phyloP scores from a whole-genome alignment of 2,888 invertebrate species.

The Drosophila anomalipes region DNA sequence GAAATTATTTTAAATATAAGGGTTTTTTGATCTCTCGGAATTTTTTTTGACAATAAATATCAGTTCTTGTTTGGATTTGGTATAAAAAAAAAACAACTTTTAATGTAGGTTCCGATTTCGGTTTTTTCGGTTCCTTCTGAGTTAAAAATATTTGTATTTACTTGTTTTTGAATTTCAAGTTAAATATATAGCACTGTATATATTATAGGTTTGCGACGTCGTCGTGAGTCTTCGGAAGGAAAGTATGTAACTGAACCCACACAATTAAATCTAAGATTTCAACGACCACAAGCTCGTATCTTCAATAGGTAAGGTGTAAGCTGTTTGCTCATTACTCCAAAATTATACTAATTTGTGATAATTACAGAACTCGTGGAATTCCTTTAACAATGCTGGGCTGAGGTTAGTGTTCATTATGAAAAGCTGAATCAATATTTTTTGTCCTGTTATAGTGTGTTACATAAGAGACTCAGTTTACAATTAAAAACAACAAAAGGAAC shows the following conservation, averaged over 20 bases:
- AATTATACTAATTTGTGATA: not conserved
- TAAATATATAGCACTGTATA: not conserved
- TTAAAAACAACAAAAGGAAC: too few relatives aligned
- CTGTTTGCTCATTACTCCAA: not conserved
- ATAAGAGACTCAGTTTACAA: too few relatives aligned
- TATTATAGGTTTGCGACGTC: slow-evolving; percentile 88
- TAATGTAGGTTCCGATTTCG: not conserved
- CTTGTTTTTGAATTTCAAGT: not conserved
- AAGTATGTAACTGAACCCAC: slow-evolving; percentile 95
- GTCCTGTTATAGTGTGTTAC: too few relatives aligned
- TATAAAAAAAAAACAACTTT: not conserved
- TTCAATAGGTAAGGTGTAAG: slow-evolving; percentile 79
- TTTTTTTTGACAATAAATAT: not conserved
- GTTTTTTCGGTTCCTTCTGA: not conserved
- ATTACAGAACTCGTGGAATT: slow-evolving; percentile 85
- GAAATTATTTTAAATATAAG: too few relatives aligned
- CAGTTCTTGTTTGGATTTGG: not conserved
- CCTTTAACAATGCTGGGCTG: slow-evolving; percentile 86
- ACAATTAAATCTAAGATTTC: slow-evolving; percentile 92
- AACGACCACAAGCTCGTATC: slow-evolving; percentile 88
- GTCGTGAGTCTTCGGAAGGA: slow-evolving; percentile 90
- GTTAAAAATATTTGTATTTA: not conserved
- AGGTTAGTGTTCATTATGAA: too few relatives aligned
- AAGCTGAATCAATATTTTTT: too few relatives aligned
- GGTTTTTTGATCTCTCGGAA: not conserved